Conservation (phyloP, 2,797 vertebrate genomes). For the Steatocranus sp. region DNA sequence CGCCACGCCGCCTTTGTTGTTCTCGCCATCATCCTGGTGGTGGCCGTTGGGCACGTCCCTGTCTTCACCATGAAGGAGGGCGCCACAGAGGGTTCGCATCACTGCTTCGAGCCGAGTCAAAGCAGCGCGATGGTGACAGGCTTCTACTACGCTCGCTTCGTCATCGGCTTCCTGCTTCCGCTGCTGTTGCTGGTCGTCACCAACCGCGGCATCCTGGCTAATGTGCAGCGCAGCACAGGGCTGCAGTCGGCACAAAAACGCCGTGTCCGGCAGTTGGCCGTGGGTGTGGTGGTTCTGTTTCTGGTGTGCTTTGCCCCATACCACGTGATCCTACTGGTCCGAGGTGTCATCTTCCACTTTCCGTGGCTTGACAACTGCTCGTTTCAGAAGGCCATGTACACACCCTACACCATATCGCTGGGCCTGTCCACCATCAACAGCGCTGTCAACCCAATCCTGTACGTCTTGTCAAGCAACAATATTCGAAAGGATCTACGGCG, state of each 20-base stretch:
- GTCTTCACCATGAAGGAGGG: slow-evolving; percentile 68
- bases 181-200: slow-evolving; percentile 72
- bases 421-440: slow-evolving; percentile 84
- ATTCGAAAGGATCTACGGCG: slow-evolving; percentile 72
- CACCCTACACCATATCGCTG: slow-evolving; percentile 73
- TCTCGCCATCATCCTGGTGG: slow-evolving; percentile 27
- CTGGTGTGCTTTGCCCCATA: slow-evolving; percentile 87
- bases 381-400: slow-evolving; percentile 75
- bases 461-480: slow-evolving; percentile 80
- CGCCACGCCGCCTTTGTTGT: slow-evolving; percentile 57
- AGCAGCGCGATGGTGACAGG: slow-evolving; percentile 18
- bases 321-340: slow-evolving; percentile 79
- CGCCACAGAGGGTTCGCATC: fast-evolving
- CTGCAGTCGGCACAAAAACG: slow-evolving; percentile 73
- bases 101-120: slow-evolving; percentile 81
- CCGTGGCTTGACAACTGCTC: background rate
- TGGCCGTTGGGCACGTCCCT: slow-evolving; percentile 64
- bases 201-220: slow-evolving; percentile 75
- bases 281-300: slow-evolving; percentile 81
- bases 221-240: slow-evolving; percentile 64
- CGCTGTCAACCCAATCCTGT: slow-evolving; percentile 85
- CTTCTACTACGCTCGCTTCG: slow-evolving; percentile 76
- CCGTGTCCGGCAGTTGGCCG: slow-evolving; percentile 70
- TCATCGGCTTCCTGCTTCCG: slow-evolving; percentile 78
- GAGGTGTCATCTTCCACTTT: slow-evolving; percentile 67